Evolutionary conservation across 2,797 vertebrate species (phyloP), one percentile per base, ranked within the genome.

Genomic region (Pitangus sulphuratus): DNA sequence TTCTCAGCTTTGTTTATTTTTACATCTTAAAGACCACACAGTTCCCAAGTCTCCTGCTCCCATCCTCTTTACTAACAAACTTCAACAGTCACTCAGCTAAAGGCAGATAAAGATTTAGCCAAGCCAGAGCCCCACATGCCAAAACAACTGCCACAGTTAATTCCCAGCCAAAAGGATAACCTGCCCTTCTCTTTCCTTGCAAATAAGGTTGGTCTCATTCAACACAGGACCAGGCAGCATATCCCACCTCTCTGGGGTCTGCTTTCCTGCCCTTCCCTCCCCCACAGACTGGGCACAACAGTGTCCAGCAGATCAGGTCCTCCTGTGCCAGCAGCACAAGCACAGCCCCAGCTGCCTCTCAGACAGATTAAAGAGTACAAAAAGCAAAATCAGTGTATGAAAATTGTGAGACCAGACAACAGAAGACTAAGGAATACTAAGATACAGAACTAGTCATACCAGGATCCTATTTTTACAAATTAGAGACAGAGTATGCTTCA

Each of bases 1-100:
- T 92, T 96, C 76, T 87, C 95, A 91, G 94, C 95, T 93, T 97
- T 96, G 81, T 94, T 91, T 96, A 78, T 89, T 96, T 96, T 95
- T 93, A 90, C 85, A 94, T 88, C 84, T 89, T 70, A 91, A 74
- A 93, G 88, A 84, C 45, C 51, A 85, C 56, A 90, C 11, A 64
- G 76, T 87, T 72, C 85, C 56, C 76, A 89, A 87, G 87, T 84
- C 62, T 91, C 87, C 12, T 90, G 89, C 84, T 92, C 61, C 79
- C 80, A 85, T 89, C 84, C 61, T 90, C 86, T 80, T 79, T 84
- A 76, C 68, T 81, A 88, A 62, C 54, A 81, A 93, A 93, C 53
- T 86, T 72, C 75, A 84, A 75, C 47, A 74, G 66, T 37, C 89
- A 80, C 71, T 17, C 50, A 44, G 88, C 61, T 90, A 80, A 93